Evolutionary conservation across 2,113 vertebrate genomes (phyloP).

Genomic region (Bagarius yarrelli): DNA sequence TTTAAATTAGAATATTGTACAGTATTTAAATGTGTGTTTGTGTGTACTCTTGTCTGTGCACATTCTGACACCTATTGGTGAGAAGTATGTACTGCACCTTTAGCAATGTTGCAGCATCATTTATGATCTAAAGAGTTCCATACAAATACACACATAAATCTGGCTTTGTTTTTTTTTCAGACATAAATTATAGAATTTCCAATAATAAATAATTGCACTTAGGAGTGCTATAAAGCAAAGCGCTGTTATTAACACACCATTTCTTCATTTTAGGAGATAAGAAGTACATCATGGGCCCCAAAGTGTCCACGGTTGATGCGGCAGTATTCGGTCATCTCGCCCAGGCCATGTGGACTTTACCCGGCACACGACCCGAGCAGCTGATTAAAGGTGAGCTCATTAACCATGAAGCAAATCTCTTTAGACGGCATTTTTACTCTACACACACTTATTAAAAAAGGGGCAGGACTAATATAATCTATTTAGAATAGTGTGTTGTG

Average conservation of each 20-base stretch:
- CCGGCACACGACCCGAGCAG: constrained; percentile 89
- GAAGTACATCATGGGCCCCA: constrained; percentile 94
- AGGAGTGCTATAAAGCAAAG: no score
- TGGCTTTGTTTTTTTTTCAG: no score
- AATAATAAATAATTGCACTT: no score
- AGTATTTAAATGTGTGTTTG: neutral
- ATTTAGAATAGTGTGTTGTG: neutral
- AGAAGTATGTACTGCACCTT: neutral
- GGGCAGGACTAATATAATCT: neutral
- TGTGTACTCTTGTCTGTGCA: neutral
- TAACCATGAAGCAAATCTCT: neutral
- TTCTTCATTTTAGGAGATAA: constrained; percentile 80
- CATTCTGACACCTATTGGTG: constrained; percentile 9
- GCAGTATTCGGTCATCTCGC: constrained; percentile 93
- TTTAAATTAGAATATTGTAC: neutral
- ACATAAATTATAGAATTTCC: no score
- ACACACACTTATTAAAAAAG: neutral
- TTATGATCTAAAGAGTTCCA: no score
- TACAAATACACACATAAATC: no score
- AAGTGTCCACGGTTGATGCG: constrained; percentile 87
- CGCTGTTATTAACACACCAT: neutral
- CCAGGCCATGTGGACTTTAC: constrained; percentile 96
- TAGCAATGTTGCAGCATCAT: no score
- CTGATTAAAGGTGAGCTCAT: constrained; percentile 87
- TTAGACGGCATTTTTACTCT: neutral